A percentile compares a stretch with the other conserved stretches of the same genome.
Evolutionary conservation across 2,797 vertebrate species (phyloP).

Genomic region (Argyrosomus regius): DNA sequence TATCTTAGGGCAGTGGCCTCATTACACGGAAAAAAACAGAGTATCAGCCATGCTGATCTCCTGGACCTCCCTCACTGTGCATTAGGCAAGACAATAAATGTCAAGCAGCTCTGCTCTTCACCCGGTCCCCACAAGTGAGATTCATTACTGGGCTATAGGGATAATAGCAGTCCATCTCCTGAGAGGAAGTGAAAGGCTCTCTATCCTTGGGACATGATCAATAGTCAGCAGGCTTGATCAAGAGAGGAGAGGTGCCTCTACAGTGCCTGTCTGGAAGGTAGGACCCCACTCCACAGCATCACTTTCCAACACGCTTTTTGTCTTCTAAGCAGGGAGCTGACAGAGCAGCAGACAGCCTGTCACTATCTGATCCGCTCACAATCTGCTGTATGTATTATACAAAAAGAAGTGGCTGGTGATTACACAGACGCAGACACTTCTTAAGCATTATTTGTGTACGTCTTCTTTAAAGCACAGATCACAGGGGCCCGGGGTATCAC

Average conservation of each 20-base stretch:
- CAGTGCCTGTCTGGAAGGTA: constrained; percentile 54
- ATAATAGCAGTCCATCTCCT: constrained; percentile 81
- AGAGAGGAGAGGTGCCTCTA: constrained; percentile 60
- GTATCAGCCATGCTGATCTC: constrained; percentile 75
- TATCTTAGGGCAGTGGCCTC: constrained; percentile 60
- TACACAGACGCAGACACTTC: constrained; percentile 48
- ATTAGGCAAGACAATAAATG: constrained; percentile 85
- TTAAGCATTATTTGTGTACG: constrained; percentile 45
- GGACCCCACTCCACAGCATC: constrained; percentile 37
- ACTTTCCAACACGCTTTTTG: constrained; percentile 28
- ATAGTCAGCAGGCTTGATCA: constrained; percentile 77
- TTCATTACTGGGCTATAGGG: constrained; percentile 82
- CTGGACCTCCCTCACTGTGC: constrained; percentile 70
- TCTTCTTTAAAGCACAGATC: constrained; percentile 57
- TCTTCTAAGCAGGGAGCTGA: constrained; percentile 28
- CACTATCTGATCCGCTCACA: constrained; percentile 30
- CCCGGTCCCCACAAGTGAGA: constrained; percentile 78
- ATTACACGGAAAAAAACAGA: constrained; percentile 71
- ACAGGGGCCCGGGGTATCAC: constrained; percentile 37
- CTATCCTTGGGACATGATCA: constrained; percentile 82
- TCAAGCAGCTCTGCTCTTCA: constrained; percentile 80
- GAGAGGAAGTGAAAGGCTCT: constrained; percentile 80
- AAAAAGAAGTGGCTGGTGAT: constrained; percentile 40
- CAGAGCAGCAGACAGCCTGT: constrained; percentile 35
- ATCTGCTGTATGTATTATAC: constrained; percentile 33